A percentile compares a stretch with the other conserved stretches of the same genome.
Evolutionary conservation across 2,797 vertebrate genomes (phyloP).

Genomic region (Discoglossus pictus): DNA sequence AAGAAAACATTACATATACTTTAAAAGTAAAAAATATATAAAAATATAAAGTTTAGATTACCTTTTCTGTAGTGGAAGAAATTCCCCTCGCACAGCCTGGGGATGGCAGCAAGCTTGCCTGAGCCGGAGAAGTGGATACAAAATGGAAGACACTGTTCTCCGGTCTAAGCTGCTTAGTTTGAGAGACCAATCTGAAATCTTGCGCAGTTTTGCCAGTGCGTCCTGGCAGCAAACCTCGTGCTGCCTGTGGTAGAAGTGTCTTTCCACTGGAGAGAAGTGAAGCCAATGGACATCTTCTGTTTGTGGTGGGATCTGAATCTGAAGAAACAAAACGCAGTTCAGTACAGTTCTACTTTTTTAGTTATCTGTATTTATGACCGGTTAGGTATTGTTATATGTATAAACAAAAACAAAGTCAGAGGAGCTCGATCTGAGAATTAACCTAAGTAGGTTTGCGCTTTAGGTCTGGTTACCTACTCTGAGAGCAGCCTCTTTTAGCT

Average conservation of each 20-base stretch:
- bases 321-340: slow-evolving; percentile 26
- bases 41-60: slow-evolving; percentile 57
- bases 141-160: slow-evolving; percentile 89
- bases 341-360: too few species aligned
- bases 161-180: slow-evolving; percentile 94
- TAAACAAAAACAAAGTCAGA: too few species aligned
- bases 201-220: slow-evolving; percentile 89
- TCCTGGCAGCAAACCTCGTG: slow-evolving; percentile 98
- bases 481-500: too few species aligned
- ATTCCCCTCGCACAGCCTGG: slow-evolving; percentile 95
- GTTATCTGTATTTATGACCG: too few species aligned
- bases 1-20: too few species aligned
- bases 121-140: slow-evolving; percentile 89
- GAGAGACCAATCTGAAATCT: slow-evolving; percentile 95
- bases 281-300: slow-evolving; percentile 96
- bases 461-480: too few species aligned
- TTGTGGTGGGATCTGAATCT: slow-evolving; percentile 98
- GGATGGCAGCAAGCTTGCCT: slow-evolving; percentile 98
- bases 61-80: slow-evolving; percentile 97
- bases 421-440: too few species aligned
- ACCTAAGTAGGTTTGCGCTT: too few species aligned
- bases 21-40: too few species aligned
- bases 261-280: slow-evolving; percentile 94
- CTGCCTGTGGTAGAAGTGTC: slow-evolving; percentile 97
- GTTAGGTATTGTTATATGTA: too few species aligned